A percentile compares a stretch with the other conserved stretches of the same genome.
phyloP scores from a whole-genome alignment of 2,888 invertebrate species.

The Nebria brevicollis region DNA sequence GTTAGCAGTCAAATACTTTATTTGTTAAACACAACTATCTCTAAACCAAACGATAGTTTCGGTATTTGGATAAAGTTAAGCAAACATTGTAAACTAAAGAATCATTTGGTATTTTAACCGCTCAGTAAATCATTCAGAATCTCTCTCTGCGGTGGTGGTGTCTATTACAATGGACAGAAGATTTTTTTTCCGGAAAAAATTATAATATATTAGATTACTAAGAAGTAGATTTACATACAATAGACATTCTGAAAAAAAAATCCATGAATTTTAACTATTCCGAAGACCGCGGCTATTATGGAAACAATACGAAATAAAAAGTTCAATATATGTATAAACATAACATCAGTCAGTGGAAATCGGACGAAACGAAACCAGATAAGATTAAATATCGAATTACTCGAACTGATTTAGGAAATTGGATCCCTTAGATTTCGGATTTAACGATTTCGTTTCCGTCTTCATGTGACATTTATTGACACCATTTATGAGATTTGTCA shows the following conservation, averaged over 20 bases:
- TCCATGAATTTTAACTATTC: background rate
- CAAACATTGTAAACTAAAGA: background rate
- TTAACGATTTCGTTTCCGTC: background rate
- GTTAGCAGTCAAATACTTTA: background rate
- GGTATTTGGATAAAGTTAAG: background rate
- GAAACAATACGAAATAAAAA: background rate
- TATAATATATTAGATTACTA: background rate
- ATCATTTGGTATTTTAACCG: background rate
- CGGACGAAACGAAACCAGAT: background rate
- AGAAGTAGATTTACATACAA: background rate
- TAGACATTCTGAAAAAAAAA: background rate
- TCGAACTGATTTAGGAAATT: background rate
- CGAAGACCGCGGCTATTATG: background rate
- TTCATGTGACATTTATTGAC: background rate
- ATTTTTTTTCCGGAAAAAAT: background rate
- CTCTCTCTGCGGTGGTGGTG: background rate
- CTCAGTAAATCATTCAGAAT: background rate
- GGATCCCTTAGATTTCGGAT: background rate
- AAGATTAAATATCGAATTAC: background rate
- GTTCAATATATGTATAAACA: too few species aligned
- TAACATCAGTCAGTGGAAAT: background rate
- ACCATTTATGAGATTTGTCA: background rate
- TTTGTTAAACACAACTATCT: background rate
- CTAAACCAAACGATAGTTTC: background rate
- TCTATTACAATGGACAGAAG: background rate